Base-by-base conservation (phyloP, 2,113 vertebrate species). In the Podiceps cristatus region DNA sequence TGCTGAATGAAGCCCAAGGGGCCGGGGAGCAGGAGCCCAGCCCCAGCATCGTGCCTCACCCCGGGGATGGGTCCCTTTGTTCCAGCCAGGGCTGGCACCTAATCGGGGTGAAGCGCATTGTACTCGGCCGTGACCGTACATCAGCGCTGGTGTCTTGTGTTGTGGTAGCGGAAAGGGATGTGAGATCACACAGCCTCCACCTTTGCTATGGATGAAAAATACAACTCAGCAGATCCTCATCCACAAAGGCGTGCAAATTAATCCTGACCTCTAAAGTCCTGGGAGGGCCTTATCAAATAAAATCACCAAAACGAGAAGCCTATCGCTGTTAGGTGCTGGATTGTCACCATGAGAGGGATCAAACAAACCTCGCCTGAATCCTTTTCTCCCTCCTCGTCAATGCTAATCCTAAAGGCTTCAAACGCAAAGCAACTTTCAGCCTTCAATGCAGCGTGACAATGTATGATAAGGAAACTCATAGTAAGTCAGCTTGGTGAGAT, bases 1-100 rank as follows among this genome's bases (percentile, higher is more conserved):
- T 53, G 86, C 86, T 91, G 52, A 97, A 93, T 77, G 96, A 92
- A 97, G 75, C 96, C 96, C 97, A 92, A 97, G 86, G 94, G 95
- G 94, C 88, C 71, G 20, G 72, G 86, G 88, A 68, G 88, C 78
- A 84, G 53, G 86, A 97, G 91, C 81, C 73, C 88, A 71, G 67
- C 42, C 79, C 87, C 23, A 14, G 84, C 55, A 82, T 68, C 90
- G 45, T 33, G 7, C 33, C 12, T 88, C 88, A 87, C 47, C 55
- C 69, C 52, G 7, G 5, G 68, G 82, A 42, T 74, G 45, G 3
- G 56, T 62, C 81, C 86, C 73, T 96, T 79, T 92, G 58, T 45
- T 76, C 78, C 84, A 55, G 84, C 33, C 42, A 18, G 76, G 86
- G 52, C 49, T 25, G 11, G 77, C 44, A 66, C 80, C 60, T 73